Evolutionary conservation across 2,113 vertebrate genomes (phyloP), one percentile per base, ranked within the genome.

Genomic region (Anguilla japonica): DNA sequence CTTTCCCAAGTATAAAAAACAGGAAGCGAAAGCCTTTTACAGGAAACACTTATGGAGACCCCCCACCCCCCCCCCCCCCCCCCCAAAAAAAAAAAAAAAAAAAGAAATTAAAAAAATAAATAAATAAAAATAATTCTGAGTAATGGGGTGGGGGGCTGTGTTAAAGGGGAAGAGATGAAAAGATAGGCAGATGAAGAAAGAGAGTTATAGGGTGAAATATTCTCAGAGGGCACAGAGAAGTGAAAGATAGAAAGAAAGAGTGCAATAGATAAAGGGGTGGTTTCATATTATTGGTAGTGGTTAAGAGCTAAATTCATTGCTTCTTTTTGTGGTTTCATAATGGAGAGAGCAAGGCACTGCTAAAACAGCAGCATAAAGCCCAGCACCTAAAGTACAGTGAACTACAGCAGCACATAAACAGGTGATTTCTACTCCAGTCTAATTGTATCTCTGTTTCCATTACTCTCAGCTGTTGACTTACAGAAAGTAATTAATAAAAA

Each of bases 21-120:
- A 96, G 96, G 96, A 97, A 97, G 95, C 94, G 94, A 96, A 94
- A 96, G 94, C 92, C 93, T 95, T 93, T 93, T 94, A 95, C 94
- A 95, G 96, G 96, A 97, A 97, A 96, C 95, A 96, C 94, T 97
- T 97, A 81, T 90, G 87, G 85, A 93, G 94, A 92, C 50, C 43
- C 34, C 34, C 34, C 34, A 34, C 34, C 34, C 34, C 34, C 34
- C 34, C 34, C 34, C 34, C 34, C 34, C 0, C 34, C 34, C 34
- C 34, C 34, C 92, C 91, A 93, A 93, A 94, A 89, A 87, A 91
- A 90, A 90, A 82, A 83, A 84, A 41, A 89, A 88, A 79, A 83
- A 82, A 14, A 60, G n/a, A n/a, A n/a, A n/a, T n/a, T n/a, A n/a
- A 46, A 85, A 82, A 91, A 87, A 91, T 83, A 90, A 84, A 92